These are phyloP conservation scores for Spheniscus mendiculus DNA, from an alignment of 2,113 vertebrate species.

Conservation along the genomic window DNA sequence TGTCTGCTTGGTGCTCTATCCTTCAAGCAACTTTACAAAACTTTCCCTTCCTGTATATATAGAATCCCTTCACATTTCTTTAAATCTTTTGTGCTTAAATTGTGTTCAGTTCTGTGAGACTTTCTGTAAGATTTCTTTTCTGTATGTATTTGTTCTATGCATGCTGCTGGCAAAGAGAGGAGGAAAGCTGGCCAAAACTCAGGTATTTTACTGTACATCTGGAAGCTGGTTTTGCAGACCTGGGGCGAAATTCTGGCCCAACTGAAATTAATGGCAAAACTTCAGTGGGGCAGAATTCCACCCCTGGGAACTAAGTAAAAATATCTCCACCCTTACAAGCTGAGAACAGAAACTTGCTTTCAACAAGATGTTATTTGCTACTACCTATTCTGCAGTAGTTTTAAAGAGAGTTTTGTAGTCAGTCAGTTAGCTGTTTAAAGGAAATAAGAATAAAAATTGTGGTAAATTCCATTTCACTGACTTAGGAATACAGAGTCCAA, in stretches of 20 bases:
- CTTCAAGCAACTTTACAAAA: neutral
- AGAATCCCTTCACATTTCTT: neutral
- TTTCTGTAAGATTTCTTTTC: neutral
- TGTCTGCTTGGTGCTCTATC: neutral
- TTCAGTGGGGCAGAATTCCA: constrained; percentile 50
- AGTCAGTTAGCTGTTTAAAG: neutral
- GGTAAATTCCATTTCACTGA: neutral
- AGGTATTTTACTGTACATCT: constrained; percentile 50
- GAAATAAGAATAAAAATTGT: neutral
- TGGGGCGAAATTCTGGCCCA: neutral
- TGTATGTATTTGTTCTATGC: neutral
- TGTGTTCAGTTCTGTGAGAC: neutral
- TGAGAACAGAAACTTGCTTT: constrained; percentile 42
- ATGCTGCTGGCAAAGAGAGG: neutral
- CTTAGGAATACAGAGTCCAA: neutral
- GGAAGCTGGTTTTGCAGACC: constrained; percentile 46
- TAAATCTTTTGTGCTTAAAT: neutral
- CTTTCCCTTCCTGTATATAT: neutral
- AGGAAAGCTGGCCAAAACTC: constrained; percentile 8
- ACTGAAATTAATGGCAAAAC: constrained; percentile 34
- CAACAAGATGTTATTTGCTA: neutral
- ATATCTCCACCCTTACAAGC: constrained; percentile 28
- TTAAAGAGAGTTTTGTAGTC: neutral
- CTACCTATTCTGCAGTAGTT: neutral
- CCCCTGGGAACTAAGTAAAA: constrained; percentile 20